phyloP scores from a whole-genome alignment of 2,797 vertebrate species.

The Phoeniculus purpureus region DNA sequence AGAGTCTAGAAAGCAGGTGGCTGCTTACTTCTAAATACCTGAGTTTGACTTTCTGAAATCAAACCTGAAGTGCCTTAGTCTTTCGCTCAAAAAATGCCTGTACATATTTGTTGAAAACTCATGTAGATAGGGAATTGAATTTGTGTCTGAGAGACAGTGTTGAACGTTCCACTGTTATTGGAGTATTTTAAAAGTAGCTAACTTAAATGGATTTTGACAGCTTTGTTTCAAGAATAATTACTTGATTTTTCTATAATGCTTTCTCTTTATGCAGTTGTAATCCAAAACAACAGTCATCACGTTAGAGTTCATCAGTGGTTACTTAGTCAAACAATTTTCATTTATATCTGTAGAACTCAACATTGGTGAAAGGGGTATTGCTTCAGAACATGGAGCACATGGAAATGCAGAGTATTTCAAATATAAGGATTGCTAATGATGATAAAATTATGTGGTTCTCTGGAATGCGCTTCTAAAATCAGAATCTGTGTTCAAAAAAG shows the following conservation, averaged over 20 bases:
- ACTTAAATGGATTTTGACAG: not conserved
- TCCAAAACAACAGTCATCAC: not conserved
- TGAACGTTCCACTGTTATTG: not conserved
- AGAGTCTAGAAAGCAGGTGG: not conserved
- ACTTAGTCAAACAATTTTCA: not conserved
- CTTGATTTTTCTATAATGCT: not conserved
- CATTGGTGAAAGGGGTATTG: not conserved
- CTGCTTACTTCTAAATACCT: not conserved
- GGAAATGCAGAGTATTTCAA: not conserved
- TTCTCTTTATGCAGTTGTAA: not conserved
- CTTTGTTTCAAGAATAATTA: constrained; percentile 10
- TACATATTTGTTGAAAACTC: not conserved
- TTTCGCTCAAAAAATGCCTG: not conserved
- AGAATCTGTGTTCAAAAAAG: not conserved
- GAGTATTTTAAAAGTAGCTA: not conserved
- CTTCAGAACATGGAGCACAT: not conserved
- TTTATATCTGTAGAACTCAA: not conserved
- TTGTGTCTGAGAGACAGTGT: not conserved
- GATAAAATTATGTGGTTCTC: not conserved
- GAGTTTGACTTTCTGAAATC: not conserved
- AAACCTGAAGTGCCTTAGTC: not conserved
- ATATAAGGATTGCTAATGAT: not conserved
- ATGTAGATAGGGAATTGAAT: not conserved
- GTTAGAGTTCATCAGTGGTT: not conserved
- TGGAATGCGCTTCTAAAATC: not conserved